These are phyloP conservation scores for Aulostomus chinensis DNA, from an alignment of 2,797 vertebrate genomes.

Conservation along the genomic window DNA sequence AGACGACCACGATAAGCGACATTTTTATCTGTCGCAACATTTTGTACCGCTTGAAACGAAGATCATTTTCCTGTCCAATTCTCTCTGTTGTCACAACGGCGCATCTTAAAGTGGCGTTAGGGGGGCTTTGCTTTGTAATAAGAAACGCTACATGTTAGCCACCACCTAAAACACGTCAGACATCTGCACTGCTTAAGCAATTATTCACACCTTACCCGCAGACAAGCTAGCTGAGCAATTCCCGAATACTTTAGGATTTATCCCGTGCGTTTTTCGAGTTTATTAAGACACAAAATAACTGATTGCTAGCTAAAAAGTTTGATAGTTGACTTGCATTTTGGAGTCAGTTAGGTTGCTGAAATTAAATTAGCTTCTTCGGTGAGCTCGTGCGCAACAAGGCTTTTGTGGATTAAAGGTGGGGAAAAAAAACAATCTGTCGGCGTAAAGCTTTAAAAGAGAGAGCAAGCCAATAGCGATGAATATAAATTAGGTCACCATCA, in stretches of 20 bases:
- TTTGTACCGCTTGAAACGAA: neutral
- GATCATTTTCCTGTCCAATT: neutral
- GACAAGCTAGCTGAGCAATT: neutral
- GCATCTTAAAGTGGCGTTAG: slow-evolving; percentile 5
- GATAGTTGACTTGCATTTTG: neutral
- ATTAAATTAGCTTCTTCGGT: neutral
- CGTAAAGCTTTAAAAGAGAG: too few species aligned
- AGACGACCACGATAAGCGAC: fast-evolving
- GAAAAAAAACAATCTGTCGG: too few species aligned
- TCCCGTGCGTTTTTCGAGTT: neutral
- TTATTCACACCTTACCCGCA: neutral
- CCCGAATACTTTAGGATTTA: slow-evolving; percentile 4
- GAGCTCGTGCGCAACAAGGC: neutral
- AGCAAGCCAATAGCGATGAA: too few species aligned
- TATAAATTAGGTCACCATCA: too few species aligned
- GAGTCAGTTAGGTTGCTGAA: neutral
- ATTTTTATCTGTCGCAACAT: neutral
- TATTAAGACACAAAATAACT: neutral
- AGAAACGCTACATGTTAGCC: slow-evolving; percentile 33
- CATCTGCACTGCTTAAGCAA: too few species aligned
- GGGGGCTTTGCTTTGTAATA: slow-evolving; percentile 21
- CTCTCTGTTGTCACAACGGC: neutral
- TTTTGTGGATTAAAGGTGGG: too few species aligned
- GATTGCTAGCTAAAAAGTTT: slow-evolving; percentile 2
- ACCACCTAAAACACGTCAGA: neutral